phyloP scores from a whole-genome alignment of 2,888 invertebrate genomes.

The Thalpophila matura region DNA sequence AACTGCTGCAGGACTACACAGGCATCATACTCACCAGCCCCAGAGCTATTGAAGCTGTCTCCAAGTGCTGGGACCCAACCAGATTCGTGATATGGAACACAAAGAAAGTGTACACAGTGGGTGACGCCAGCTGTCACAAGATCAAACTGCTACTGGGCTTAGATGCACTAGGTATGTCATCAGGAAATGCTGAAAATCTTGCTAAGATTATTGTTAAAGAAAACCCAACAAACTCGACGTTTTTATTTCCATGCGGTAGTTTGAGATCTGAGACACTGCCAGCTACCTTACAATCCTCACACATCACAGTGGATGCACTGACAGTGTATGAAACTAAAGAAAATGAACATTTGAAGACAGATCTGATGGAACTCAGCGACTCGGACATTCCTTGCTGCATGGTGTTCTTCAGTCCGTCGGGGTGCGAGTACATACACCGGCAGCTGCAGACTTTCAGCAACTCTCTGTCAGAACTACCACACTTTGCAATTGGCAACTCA shows the following conservation, averaged over 20 bases:
- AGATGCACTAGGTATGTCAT: slow-evolving; percentile 75
- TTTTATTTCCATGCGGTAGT: slow-evolving; percentile 85
- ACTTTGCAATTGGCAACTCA: slow-evolving; percentile 87
- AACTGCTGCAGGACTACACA: slow-evolving; percentile 72
- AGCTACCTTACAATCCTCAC: slow-evolving; percentile 67
- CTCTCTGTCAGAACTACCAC: slow-evolving; percentile 76
- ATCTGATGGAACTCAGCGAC: slow-evolving; percentile 76
- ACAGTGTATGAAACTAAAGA: slow-evolving; percentile 86
- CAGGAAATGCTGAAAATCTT: slow-evolving; percentile 82
- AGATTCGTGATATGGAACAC: slow-evolving; percentile 80
- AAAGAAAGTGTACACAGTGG: slow-evolving; percentile 80
- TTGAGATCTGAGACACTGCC: slow-evolving; percentile 81
- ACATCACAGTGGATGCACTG: slow-evolving; percentile 75
- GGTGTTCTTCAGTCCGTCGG: slow-evolving; percentile 87
- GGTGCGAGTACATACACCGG: slow-evolving; percentile 84
- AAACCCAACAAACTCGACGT: slow-evolving; percentile 71
- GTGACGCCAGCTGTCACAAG: slow-evolving; percentile 76
- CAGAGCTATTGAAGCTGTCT: slow-evolving; percentile 81
- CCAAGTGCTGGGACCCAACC: slow-evolving; percentile 82
- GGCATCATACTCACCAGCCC: slow-evolving; percentile 83
- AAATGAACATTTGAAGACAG: slow-evolving; percentile 76
- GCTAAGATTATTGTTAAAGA: slow-evolving; percentile 77
- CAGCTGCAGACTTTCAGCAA: slow-evolving; percentile 84
- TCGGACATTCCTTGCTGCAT: slow-evolving; percentile 73
- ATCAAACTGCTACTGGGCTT: slow-evolving; percentile 78